A percentile compares a stretch with the other conserved stretches of the same genome.
Conservation (phyloP, 35 echinoderm and acorn worm species). For the Apostichopus californicus region DNA sequence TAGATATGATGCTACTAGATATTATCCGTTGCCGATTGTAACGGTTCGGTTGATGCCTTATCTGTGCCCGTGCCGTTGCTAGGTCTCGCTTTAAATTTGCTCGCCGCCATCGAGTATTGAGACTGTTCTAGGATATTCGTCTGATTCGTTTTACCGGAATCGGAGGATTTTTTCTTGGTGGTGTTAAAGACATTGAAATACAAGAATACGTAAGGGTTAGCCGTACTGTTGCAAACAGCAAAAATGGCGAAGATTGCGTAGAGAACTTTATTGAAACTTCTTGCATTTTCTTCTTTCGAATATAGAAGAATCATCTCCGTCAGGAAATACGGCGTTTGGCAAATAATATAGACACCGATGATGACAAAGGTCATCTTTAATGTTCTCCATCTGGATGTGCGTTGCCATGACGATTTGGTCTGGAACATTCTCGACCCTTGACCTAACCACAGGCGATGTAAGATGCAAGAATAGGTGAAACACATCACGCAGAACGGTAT, state of each 20-base stretch:
- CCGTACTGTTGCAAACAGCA: conserved; percentile 80
- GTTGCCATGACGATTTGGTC: conserved; percentile 83
- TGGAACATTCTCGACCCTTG: conserved; percentile 69
- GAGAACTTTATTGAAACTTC: conserved; percentile 50
- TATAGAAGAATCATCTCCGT: conserved; percentile 67
- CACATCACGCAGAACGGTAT: conserved; percentile 79
- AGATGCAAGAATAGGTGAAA: conserved; percentile 72
- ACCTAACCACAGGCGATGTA: conserved; percentile 63
- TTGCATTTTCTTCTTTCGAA: not conserved
- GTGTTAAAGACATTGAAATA: conserved; percentile 73
- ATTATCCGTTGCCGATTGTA: too few species aligned
- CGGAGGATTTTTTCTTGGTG: not conserved
- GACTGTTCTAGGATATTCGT: conserved; percentile 31
- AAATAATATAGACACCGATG: conserved; percentile 83
- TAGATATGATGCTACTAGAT: too few species aligned
- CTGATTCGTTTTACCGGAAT: conserved; percentile 18
- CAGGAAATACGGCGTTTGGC: conserved; percentile 81
- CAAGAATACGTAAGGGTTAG: conserved; percentile 88
- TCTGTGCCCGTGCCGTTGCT: not conserved
- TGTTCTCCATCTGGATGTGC: conserved; percentile 76
- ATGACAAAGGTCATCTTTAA: conserved; percentile 97
- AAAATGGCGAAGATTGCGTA: conserved; percentile 82
- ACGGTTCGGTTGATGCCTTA: not conserved
- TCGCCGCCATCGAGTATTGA: conserved; percentile 30
- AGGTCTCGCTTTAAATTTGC: conserved; percentile 20